Conservation (phyloP, 2,113 vertebrate genomes). For the Pampusana beccarii region DNA sequence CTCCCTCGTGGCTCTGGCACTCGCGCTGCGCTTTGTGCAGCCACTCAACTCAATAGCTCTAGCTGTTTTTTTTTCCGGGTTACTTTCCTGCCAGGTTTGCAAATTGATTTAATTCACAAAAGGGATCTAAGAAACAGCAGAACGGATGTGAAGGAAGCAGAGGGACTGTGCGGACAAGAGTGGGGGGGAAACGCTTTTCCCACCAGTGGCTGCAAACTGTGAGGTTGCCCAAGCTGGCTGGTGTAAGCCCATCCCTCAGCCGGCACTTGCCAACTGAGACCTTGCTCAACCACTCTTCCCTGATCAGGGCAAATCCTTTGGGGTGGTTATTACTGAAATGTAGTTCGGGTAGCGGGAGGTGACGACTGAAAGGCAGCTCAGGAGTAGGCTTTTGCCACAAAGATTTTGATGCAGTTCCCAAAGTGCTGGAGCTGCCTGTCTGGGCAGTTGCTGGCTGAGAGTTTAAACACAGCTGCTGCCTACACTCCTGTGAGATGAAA, state of each 20-base stretch:
- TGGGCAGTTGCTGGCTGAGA: not conserved
- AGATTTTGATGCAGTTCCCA: not conserved
- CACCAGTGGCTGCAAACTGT: not conserved
- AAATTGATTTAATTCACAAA: not conserved
- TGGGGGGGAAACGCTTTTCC: not conserved
- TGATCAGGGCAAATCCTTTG: not conserved
- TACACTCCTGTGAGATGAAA: not conserved
- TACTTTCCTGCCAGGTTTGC: not conserved
- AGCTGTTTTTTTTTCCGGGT: not conserved
- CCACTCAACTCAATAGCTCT: not conserved
- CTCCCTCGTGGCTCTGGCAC: not conserved
- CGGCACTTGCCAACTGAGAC: not conserved
- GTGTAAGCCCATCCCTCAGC: not conserved
- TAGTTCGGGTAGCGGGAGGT: not conserved
- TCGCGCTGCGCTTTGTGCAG: not conserved
- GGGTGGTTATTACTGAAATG: not conserved
- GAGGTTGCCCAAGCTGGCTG: fast-evolving
- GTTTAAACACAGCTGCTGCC: not conserved
- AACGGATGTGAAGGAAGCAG: not conserved
- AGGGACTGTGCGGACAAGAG: not conserved
- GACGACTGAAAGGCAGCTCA: not conserved
- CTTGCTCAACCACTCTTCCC: not conserved
- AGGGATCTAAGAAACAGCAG: not conserved
- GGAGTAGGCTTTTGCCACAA: not conserved
- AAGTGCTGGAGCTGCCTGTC: not conserved